Evolutionary conservation across 1,140 invertebrate species (phyloP).

Genomic region (Papilio aristodemus): DNA sequence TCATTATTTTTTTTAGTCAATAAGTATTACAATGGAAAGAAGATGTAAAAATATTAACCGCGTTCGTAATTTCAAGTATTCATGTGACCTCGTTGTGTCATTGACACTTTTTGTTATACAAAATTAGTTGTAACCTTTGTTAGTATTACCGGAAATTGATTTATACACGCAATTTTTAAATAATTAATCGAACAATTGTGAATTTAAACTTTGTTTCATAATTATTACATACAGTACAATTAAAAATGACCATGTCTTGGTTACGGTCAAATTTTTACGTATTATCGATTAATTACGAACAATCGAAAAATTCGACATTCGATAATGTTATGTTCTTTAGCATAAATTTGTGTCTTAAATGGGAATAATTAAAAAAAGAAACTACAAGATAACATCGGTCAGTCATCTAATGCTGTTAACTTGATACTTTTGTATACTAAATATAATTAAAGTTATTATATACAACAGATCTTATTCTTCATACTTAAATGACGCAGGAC

Average conservation of each 20-base stretch:
- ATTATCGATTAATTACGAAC: too few species aligned
- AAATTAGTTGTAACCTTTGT: slow-evolving; percentile 14
- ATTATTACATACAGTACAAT: background rate
- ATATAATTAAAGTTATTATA: too few species aligned
- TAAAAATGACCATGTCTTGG: background rate
- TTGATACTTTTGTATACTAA: background rate
- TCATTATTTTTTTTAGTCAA: too few species aligned
- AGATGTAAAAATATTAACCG: too few species aligned
- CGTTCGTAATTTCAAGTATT: background rate
- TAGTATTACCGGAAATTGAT: background rate
- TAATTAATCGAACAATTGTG: background rate
- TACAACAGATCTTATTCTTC: too few species aligned
- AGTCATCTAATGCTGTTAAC: background rate
- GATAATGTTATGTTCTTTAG: background rate
- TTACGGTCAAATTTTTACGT: too few species aligned
- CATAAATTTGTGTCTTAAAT: too few species aligned
- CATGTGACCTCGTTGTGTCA: background rate
- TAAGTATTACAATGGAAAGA: too few species aligned
- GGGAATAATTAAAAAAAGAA: too few species aligned
- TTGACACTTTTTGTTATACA: background rate
- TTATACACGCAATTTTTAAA: background rate
- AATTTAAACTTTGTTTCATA: background rate
- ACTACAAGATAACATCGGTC: background rate
- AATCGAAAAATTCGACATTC: background rate
- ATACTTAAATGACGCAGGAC: too few species aligned